A percentile compares a stretch with the other conserved stretches of the same genome.
Conservation (phyloP, 2,888 invertebrate species). For the Rhamnusium bicolor region DNA sequence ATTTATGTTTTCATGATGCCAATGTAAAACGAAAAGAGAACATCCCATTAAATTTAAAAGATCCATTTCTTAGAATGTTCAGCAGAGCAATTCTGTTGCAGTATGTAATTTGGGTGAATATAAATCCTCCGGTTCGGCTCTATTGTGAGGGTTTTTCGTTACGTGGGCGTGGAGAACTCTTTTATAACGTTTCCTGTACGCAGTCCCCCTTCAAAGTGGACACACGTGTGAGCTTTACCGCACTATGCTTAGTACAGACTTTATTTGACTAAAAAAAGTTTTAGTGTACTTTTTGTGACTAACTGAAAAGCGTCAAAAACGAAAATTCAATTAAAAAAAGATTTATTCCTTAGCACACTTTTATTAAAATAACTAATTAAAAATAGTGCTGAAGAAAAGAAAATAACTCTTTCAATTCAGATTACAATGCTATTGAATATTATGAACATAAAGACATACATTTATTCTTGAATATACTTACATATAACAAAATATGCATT, state of each 20-base stretch:
- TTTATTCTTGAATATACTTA: no score
- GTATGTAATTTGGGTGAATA: slow-evolving; percentile 39
- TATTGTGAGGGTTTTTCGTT: slow-evolving; percentile 35
- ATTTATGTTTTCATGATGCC: not conserved
- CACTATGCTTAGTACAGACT: not conserved
- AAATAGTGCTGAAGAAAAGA: no score
- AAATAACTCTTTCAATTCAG: no score
- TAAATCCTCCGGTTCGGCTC: slow-evolving; percentile 33
- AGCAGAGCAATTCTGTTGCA: slow-evolving; percentile 32
- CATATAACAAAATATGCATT: no score
- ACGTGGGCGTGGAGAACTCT: slow-evolving; percentile 37
- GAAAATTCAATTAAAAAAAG: not conserved
- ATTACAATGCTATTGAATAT: no score
- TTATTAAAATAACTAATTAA: not conserved
- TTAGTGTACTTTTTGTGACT: not conserved
- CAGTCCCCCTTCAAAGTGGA: slow-evolving; percentile 19
- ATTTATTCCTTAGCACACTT: not conserved
- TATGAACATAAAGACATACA: no score
- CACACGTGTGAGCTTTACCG: slow-evolving; percentile 18
- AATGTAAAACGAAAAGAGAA: not conserved
- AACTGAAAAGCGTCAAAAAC: not conserved
- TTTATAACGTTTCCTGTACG: slow-evolving; percentile 38
- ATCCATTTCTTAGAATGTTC: slow-evolving; percentile 21
- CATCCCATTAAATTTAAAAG: slow-evolving; percentile 24
- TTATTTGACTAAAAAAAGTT: slow-evolving; percentile 6